Evolutionary conservation across 2,797 vertebrate genomes (phyloP), one percentile per base, ranked within the genome.

Genomic region (Lerista edwardsae): DNA sequence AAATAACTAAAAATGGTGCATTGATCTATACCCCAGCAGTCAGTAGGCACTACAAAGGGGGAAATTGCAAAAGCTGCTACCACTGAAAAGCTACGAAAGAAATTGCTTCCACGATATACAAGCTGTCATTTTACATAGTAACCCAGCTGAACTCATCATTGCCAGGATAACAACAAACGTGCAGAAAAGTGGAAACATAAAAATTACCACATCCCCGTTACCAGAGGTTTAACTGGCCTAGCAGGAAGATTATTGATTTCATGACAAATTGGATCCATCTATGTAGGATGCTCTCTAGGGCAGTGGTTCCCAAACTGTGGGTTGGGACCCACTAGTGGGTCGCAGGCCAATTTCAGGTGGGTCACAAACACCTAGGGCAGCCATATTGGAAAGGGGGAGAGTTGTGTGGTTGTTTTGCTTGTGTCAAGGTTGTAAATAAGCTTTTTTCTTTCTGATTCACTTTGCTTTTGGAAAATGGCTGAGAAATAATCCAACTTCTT

Each of bases 1-100:
- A 95, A 93, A 88, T 87, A 92, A 90, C 79, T 95, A 93, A 94
- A 93, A 85, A 93, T 81, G 89, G 67, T 80, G 91, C 91, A 93
- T 94, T 93, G 93, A 93, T 94, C 84, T 91, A 84, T 83, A 74
- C 31, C 83, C 85, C 85, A 93, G 59, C 73, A 94, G 76, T 86
- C 80, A 86, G 68, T 90, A 91, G 88, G 78, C 86, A 87, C 78
- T 67, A 29, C 21, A 62, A 90, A 87, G 80, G 64, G 27, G 82
- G 74, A 87, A 84, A 69, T 47, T 39, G 31, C 85, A 90, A 87
- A 82, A 88, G 25, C 65, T 87, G 59, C 7, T 69, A 84, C 39
- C 86, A 67, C 64, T 59, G 61, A 55, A 34, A 89, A 86, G 0
- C 59, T 0, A 85, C 34, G 67, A 27, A 62, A 76, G 31, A 0